These are phyloP conservation scores for Strix aluco DNA, from an alignment of 2,113 vertebrate species.

Conservation along the genomic window DNA sequence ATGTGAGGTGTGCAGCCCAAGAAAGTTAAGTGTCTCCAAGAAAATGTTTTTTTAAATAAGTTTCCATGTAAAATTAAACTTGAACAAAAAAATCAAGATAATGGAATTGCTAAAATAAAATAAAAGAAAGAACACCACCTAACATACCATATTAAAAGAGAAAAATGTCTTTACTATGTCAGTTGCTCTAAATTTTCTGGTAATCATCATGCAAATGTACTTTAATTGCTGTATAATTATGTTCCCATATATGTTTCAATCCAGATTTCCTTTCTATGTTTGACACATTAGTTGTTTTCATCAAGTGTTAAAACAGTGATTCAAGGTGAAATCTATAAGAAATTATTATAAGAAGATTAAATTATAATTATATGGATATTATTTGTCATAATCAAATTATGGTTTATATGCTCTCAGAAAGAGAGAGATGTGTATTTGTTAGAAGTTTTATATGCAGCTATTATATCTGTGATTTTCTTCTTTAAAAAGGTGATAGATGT, in stretches of 20 bases:
- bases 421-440: background rate
- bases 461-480: background rate
- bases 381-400: background rate
- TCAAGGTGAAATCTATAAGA: background rate
- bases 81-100: background rate
- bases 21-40: background rate
- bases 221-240: conserved; percentile 35
- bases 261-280: background rate
- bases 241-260: background rate
- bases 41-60: background rate
- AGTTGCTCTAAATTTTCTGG: background rate
- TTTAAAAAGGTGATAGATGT: background rate
- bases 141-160: background rate
- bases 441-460: background rate
- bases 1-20: background rate
- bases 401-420: background rate
- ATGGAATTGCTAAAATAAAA: background rate
- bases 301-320: background rate
- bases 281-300: background rate
- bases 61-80: background rate
- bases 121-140: background rate
- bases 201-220: background rate
- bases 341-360: background rate
- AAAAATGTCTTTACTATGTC: background rate
- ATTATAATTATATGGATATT: background rate